Conservation (phyloP, 2,113 vertebrate species). For the Anarhynchus alexandrinus region DNA sequence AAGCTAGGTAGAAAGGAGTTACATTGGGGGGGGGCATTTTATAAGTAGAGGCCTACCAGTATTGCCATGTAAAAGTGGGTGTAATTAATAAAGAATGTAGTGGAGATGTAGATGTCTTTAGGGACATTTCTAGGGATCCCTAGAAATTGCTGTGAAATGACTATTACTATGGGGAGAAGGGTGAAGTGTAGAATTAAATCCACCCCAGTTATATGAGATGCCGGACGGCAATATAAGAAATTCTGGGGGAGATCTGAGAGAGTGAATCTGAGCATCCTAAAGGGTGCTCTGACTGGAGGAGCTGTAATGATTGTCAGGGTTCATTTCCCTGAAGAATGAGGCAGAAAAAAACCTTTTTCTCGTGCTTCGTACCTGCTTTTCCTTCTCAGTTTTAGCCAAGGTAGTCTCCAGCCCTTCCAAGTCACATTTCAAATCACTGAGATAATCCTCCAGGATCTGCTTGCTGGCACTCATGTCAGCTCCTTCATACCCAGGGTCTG, state of each 20-base stretch:
- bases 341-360: background rate
- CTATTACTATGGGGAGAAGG: background rate
- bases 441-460: conserved; percentile 29
- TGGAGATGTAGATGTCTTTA: background rate
- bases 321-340: background rate
- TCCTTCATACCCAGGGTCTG: background rate
- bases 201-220: background rate
- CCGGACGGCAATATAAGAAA: background rate
- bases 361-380: conserved; percentile 38
- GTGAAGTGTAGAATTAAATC: background rate
- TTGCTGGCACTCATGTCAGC: background rate
- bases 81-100: background rate
- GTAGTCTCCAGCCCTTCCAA: conserved; percentile 55
- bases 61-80: background rate
- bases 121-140: background rate
- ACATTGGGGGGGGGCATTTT: background rate
- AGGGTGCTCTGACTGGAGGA: background rate
- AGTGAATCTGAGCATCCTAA: background rate
- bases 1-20: background rate
- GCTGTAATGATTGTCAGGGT: background rate
- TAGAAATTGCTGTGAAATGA: background rate
- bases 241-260: background rate
- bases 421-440: conserved; percentile 40
- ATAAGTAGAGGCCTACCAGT: background rate
- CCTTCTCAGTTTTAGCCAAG: conserved; percentile 50